Conservation (phyloP, 2,888 invertebrate genomes). For the Leucophenga montana region DNA sequence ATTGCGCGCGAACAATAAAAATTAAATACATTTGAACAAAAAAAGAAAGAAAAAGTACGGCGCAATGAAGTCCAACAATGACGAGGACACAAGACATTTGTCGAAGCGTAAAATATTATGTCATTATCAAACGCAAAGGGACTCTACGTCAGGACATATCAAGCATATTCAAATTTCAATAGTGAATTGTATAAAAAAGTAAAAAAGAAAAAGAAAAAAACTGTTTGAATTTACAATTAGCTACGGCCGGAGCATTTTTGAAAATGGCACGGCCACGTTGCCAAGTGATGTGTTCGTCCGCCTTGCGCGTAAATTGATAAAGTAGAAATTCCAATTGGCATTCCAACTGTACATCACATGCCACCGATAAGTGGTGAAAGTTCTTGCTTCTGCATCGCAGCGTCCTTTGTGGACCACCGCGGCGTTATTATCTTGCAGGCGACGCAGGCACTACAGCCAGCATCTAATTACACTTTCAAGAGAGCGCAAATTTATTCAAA, state of each 20-base stretch:
- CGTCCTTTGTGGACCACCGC: constrained; percentile 54
- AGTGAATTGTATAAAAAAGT: constrained; percentile 32
- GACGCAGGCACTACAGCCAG: constrained; percentile 37
- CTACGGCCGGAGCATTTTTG: constrained; percentile 35
- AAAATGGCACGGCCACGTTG: too few relatives aligned
- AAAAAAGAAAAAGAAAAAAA: constrained; percentile 40
- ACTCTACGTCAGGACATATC: constrained; percentile 21
- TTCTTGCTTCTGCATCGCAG: constrained; percentile 34
- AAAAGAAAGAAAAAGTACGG: constrained; percentile 20
- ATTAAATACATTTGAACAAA: constrained; percentile 27
- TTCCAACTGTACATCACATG: too few relatives aligned
- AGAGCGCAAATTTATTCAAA: constrained; percentile 47
- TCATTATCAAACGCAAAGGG: constrained; percentile 61
- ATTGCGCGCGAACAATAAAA: constrained; percentile 46
- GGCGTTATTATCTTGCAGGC: constrained; percentile 60
- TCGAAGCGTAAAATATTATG: constrained; percentile 69
- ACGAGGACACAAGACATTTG: constrained; percentile 45
- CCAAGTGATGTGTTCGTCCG: constrained; percentile 51
- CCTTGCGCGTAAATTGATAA: constrained; percentile 56
- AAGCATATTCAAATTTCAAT: constrained; percentile 56
- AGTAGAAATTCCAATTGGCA: constrained; percentile 47
- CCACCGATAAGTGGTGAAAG: too few relatives aligned
- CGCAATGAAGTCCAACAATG: constrained; percentile 30
- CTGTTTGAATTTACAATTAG: constrained; percentile 66
- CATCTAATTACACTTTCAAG: constrained; percentile 58